These are phyloP conservation scores for Ia io DNA, from an alignment of 2,113 vertebrate genomes.

Conservation along the genomic window DNA sequence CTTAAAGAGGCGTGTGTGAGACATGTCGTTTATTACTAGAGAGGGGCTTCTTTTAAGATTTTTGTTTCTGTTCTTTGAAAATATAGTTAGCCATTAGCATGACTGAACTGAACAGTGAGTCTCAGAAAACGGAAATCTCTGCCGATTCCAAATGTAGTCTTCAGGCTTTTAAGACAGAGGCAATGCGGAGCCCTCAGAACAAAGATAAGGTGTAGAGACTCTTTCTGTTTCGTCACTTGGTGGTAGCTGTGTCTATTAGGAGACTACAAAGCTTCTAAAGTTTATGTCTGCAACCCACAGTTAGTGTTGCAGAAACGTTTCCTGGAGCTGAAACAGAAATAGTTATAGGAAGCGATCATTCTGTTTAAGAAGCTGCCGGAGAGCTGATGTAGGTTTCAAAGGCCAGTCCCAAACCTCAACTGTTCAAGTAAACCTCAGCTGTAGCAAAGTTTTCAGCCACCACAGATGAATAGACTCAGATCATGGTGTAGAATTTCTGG, in stretches of 20 bases:
- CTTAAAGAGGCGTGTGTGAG: background rate
- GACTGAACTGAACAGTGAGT: background rate
- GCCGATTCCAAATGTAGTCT: background rate
- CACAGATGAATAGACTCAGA: background rate
- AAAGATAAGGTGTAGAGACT: background rate
- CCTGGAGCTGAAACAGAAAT: background rate
- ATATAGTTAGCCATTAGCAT: background rate
- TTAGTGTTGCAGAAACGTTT: background rate
- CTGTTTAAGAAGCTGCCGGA: background rate
- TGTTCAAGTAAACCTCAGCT: background rate
- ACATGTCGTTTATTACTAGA: background rate
- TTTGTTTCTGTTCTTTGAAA: slow-evolving; percentile 34
- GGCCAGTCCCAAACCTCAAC: background rate
- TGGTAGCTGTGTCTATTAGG: background rate
- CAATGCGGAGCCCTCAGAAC: background rate
- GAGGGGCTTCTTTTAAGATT: background rate
- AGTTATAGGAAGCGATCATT: background rate
- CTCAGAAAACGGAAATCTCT: slow-evolving; percentile 11
- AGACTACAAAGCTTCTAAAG: background rate
- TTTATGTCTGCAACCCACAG: background rate
- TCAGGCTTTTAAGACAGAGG: background rate
- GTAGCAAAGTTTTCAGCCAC: background rate
- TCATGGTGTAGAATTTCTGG: background rate
- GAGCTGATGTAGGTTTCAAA: background rate
- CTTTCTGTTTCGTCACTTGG: background rate